Percentiles rank a stretch among this genome's conserved stretches.
Conservation (phyloP, 2,113 vertebrate species). For the Ceratotherium simum region DNA sequence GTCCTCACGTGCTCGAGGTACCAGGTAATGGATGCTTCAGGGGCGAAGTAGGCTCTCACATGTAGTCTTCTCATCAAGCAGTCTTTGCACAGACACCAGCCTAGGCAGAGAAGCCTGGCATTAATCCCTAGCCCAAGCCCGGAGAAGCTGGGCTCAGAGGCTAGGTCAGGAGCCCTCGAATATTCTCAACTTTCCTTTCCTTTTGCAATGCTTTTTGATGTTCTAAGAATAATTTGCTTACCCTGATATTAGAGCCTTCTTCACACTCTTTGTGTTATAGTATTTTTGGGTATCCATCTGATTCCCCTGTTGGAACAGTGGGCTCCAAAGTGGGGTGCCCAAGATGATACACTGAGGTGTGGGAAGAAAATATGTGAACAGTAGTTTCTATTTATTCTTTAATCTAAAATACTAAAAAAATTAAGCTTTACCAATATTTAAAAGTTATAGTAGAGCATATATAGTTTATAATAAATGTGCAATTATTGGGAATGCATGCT, state of each 20-base stretch:
- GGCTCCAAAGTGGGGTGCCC: not conserved
- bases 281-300: not conserved
- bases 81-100: not conserved
- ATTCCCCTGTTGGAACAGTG: not conserved
- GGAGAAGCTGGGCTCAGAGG: not conserved
- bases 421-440: not conserved
- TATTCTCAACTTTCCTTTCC: not conserved
- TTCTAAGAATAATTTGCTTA: not conserved
- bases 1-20: not conserved
- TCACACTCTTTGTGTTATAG: not conserved
- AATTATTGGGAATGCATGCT: not conserved
- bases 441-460: not conserved
- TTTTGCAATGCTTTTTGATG: not conserved
- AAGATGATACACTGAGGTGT: not conserved
- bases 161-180: not conserved
- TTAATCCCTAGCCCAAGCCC: not conserved
- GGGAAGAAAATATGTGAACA: not conserved
- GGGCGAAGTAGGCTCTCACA: not conserved
- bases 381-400: conserved; percentile 25
- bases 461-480: not conserved
- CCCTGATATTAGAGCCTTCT: not conserved
- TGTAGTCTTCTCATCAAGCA: not conserved
- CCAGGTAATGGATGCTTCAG: not conserved
- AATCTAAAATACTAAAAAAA: not conserved
- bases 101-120: not conserved